Conservation (phyloP, 2,797 vertebrate genomes). For the Paramormyrops hopkinsi region DNA sequence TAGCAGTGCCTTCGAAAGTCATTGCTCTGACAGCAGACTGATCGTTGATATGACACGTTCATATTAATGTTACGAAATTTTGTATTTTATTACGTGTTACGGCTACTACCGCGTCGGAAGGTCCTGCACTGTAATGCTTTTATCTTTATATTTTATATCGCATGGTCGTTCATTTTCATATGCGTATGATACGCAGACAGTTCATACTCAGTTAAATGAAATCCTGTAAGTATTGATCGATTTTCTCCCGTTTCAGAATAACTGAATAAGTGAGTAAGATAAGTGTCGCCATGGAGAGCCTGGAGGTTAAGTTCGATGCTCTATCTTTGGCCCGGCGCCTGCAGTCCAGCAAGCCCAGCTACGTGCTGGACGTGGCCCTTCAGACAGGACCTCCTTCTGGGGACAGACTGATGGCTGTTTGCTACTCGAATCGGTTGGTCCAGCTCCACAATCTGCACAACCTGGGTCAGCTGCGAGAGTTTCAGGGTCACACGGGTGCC, state of each 20-base stretch:
- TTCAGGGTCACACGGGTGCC: conserved; percentile 45
- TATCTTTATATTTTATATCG: background rate
- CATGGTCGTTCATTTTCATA: background rate
- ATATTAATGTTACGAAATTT: background rate
- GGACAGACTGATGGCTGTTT: conserved; percentile 59
- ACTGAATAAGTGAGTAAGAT: background rate
- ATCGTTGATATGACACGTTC: background rate
- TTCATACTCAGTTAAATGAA: background rate
- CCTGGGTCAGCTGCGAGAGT: conserved; percentile 56
- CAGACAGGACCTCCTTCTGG: conserved; percentile 33
- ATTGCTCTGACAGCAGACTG: background rate
- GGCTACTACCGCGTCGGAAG: background rate
- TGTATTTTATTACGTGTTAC: background rate
- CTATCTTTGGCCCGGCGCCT: conserved; percentile 67
- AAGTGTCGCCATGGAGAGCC: conserved; percentile 59
- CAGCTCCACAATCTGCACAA: conserved; percentile 68
- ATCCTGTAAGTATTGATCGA: background rate
- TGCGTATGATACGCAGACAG: background rate
- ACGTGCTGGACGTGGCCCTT: conserved; percentile 71
- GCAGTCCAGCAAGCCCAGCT: conserved; percentile 57
- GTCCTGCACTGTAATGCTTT: background rate
- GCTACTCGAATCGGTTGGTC: conserved; percentile 69
- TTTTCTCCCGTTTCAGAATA: conserved; percentile 13
- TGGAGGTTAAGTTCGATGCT: conserved; percentile 64
- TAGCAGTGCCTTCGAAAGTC: background rate